Percentiles rank a stretch among this genome's conserved stretches.
Conservation (phyloP, 1,140 invertebrate species). For the Scaptomyza pallida region DNA sequence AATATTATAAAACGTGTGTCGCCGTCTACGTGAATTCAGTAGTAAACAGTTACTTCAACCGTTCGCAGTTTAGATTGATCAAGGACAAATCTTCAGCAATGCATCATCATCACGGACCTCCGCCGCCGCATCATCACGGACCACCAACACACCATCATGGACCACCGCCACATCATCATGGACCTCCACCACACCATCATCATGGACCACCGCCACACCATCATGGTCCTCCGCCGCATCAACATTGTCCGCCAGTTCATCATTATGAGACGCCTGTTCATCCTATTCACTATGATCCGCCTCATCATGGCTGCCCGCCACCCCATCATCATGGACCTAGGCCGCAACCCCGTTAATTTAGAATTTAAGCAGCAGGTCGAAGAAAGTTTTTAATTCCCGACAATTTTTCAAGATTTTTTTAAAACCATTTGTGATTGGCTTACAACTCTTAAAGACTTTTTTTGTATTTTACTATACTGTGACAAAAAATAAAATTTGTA, state of each 20-base stretch:
- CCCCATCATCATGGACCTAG: slow-evolving; percentile 43
- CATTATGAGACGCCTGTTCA: slow-evolving; percentile 3
- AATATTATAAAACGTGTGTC: slow-evolving; percentile 38
- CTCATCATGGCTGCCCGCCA: slow-evolving; percentile 8
- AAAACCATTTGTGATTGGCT: background rate
- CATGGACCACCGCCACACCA: slow-evolving; percentile 20
- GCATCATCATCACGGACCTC: slow-evolving; percentile 17
- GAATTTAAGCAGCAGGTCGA: background rate
- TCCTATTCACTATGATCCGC: no score
- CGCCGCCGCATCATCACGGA: slow-evolving; percentile 8
- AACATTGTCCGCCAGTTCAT: slow-evolving; percentile 16
- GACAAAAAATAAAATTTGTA: background rate
- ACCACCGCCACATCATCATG: slow-evolving; percentile 21
- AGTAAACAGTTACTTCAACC: background rate
- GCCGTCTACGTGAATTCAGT: slow-evolving; percentile 12
- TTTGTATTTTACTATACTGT: background rate
- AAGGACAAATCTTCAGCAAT: slow-evolving; percentile 5
- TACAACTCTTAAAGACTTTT: background rate
- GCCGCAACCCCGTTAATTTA: slow-evolving; percentile 39
- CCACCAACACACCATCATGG: slow-evolving; percentile 22
- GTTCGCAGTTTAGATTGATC: slow-evolving; percentile 5
- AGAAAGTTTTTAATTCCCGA: background rate
- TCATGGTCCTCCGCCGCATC: slow-evolving; percentile 24
- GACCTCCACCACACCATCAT: slow-evolving; percentile 14
- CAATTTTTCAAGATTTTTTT: background rate